A percentile compares a stretch with the other conserved stretches of the same genome.
Conservation (phyloP, 2,888 invertebrate species). For the Lepas anatifera region DNA sequence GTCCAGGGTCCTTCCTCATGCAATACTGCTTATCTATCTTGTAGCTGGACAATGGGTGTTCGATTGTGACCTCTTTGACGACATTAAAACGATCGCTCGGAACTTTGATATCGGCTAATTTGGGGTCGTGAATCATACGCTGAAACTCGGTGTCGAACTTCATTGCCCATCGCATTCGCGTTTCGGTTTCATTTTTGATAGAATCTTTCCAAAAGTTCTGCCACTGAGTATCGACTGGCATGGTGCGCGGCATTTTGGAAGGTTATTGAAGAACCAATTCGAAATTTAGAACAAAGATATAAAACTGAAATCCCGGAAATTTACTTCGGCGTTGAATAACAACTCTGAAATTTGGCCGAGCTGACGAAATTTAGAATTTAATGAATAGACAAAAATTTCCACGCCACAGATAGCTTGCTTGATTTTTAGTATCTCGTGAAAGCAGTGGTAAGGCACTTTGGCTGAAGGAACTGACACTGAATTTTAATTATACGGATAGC, state of each 20-base stretch:
- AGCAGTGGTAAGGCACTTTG: too few relatives aligned
- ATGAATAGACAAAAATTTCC: too few relatives aligned
- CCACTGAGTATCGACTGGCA: neutral
- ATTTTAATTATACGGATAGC: too few relatives aligned
- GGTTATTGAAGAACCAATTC: too few relatives aligned
- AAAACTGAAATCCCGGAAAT: too few relatives aligned
- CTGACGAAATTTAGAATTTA: too few relatives aligned
- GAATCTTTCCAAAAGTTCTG: slow-evolving; percentile 3
- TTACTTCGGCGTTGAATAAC: too few relatives aligned
- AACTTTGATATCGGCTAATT: neutral
- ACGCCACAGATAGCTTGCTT: too few relatives aligned
- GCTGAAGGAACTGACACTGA: too few relatives aligned
- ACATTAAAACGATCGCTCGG: neutral
- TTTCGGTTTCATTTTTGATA: neutral
- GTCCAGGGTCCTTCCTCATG: neutral
- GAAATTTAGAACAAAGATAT: too few relatives aligned
- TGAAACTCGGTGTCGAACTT: slow-evolving; percentile 1
- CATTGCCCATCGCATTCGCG: neutral
- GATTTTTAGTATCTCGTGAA: too few relatives aligned
- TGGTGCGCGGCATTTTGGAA: neutral
- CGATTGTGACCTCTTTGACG: neutral
- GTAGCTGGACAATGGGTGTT: neutral
- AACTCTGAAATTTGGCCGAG: too few relatives aligned
- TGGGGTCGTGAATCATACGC: neutral
- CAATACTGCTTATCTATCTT: neutral